A percentile compares a stretch with the other conserved stretches of the same genome.
These are phyloP conservation scores for Podilymbus podiceps DNA, from an alignment of 2,113 vertebrate species.

Conservation along the genomic window DNA sequence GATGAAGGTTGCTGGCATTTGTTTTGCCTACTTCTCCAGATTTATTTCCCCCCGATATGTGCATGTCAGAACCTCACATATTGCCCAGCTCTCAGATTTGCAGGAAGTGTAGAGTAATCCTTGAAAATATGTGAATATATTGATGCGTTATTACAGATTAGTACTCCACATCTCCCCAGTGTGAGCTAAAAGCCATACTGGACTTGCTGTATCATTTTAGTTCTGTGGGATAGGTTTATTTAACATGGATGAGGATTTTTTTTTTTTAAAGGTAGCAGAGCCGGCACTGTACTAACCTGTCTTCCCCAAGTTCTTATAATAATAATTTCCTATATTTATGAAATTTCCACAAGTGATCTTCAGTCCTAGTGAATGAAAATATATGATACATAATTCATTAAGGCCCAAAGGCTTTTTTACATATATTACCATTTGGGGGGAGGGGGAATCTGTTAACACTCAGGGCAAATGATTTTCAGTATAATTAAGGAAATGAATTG, in stretches of 20 bases:
- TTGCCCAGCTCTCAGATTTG: background rate
- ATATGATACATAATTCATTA: conserved; percentile 29
- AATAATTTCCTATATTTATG: conserved; percentile 14
- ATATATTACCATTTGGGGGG: background rate
- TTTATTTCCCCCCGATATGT: background rate
- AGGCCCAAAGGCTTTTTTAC: conserved; percentile 16
- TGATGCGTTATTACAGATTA: background rate
- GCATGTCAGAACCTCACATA: background rate
- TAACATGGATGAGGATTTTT: background rate
- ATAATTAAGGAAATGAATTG: conserved; percentile 39
- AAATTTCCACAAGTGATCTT: conserved; percentile 20
- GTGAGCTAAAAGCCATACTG: background rate
- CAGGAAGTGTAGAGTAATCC: background rate
- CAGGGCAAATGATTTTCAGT: background rate
- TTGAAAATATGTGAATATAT: background rate
- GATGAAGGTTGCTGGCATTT: background rate
- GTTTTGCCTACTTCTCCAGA: background rate
- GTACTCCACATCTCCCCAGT: background rate
- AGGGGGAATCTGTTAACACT: background rate
- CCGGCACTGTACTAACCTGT: background rate
- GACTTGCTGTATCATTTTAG: background rate
- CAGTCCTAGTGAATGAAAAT: conserved; percentile 12
- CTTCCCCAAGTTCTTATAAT: background rate
- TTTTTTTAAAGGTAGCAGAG: background rate
- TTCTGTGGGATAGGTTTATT: background rate